These are phyloP conservation scores for Ctenomys sociabilis DNA, from an alignment of 2,113 vertebrate species.

Conservation along the genomic window DNA sequence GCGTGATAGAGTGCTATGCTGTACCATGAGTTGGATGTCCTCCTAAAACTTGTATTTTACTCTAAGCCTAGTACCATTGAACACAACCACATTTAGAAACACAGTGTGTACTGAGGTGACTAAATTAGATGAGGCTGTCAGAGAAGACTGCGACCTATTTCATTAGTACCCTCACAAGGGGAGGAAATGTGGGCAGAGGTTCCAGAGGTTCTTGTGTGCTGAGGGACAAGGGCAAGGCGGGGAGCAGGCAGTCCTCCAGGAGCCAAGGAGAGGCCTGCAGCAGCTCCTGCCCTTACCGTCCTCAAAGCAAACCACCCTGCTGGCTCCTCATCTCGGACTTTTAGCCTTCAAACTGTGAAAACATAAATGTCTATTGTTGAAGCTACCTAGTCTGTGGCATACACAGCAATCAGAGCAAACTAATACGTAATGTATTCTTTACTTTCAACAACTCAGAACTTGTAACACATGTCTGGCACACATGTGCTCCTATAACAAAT, in stretches of 20 bases:
- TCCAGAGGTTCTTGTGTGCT: not conserved
- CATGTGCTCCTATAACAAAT: not conserved
- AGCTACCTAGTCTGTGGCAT: not conserved
- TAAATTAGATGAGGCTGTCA: not conserved
- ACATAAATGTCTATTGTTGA: conserved; percentile 38
- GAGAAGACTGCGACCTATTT: not conserved
- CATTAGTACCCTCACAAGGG: not conserved
- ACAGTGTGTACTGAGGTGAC: not conserved
- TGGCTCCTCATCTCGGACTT: not conserved
- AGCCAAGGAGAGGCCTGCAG: not conserved
- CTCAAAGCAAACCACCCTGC: not conserved
- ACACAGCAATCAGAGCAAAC: not conserved
- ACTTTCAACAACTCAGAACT: conserved; percentile 47
- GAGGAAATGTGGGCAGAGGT: not conserved
- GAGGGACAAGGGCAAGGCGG: conserved; percentile 8
- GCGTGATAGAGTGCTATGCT: not conserved
- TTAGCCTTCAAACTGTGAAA: not conserved
- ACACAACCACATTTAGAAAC: not conserved
- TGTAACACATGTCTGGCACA: conserved; percentile 17
- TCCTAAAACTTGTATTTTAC: not conserved
- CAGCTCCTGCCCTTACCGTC: not conserved
- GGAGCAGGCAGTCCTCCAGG: not conserved
- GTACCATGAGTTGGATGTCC: not conserved
- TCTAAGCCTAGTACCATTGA: not conserved
- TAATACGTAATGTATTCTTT: conserved; percentile 11